phyloP scores from a whole-genome alignment of 2,888 invertebrate genomes.

The Tenthredo amoena region DNA sequence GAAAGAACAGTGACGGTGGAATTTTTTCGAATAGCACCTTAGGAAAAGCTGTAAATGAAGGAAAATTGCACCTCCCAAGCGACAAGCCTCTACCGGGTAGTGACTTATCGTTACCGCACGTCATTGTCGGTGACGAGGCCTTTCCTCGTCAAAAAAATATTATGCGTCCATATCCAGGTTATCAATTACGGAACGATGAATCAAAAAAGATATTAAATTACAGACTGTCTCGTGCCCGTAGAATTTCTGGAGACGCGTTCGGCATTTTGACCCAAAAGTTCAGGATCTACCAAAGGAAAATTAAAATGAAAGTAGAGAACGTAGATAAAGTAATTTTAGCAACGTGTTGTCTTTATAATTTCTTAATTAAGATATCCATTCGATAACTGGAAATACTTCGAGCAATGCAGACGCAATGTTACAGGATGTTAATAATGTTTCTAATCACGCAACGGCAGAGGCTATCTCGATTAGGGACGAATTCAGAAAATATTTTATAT shows the following conservation, averaged over 20 bases:
- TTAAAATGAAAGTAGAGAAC: neutral
- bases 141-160: conserved; percentile 22
- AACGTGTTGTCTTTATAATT: conserved; percentile 6
- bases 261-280: no score
- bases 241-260: neutral
- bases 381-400: neutral
- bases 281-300: no score
- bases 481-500: neutral
- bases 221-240: neutral
- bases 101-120: no score
- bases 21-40: no score
- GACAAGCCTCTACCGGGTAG: no score
- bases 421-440: neutral
- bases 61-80: no score
- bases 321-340: neutral
- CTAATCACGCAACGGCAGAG: no score
- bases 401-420: neutral
- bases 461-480: neutral
- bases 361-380: neutral
- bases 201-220: conserved; percentile 53
- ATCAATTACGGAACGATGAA: conserved; percentile 42
- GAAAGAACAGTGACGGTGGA: no score
- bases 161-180: conserved; percentile 57
- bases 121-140: no score
- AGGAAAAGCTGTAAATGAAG: no score